Evolutionary conservation across 2,888 invertebrate genomes (phyloP), one percentile per base, ranked within the genome.

Genomic region (Copidosoma aretas): DNA sequence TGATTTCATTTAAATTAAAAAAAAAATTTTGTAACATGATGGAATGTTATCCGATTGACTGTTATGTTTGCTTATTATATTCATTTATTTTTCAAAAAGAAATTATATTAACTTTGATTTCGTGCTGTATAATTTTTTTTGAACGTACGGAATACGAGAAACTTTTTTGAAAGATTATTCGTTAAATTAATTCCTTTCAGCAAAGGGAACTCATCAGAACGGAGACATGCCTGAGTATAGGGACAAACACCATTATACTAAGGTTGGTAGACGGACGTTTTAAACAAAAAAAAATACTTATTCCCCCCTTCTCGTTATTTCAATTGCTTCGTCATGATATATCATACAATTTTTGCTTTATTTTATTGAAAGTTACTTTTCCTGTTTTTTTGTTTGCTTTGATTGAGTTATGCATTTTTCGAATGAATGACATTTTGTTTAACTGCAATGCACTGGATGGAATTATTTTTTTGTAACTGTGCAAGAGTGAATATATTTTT

Each of bases 161-260:
- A 15, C 59, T 65, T 54, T 69, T 32, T 32, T 32, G 32, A 32
- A 53, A 66, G 22, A 68, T 64, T 70, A 56, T 60, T 67, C 21
- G 57, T 61, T 64, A 57, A 63, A 61, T 64, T 61, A 32, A 62
- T 71, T 73, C 67, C 68, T 72, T 71, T 71, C 59, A 74, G 68
- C 86, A 79, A 85, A 90, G 83, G 84, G 88, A 77, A 86, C 88
- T 66, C 91, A 91, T 83, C 92, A 91, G 84, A 93, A 93, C 81
- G 93, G 93, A 64, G 92, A 92, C 71, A 86, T 90, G 73, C 82
- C 84, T 24, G 90, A 87, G 75, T 88, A 88, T 76, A 88, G 92
- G 76, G 93, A 93, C 77, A 92, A 92, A 82, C 92, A 92, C 80
- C 88, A 88, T 81, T 90, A 91, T 79, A 88, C 89, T 83, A 88